Evolutionary conservation across 2,113 vertebrate genomes (phyloP).

Genomic region (Leiothrix lutea): DNA sequence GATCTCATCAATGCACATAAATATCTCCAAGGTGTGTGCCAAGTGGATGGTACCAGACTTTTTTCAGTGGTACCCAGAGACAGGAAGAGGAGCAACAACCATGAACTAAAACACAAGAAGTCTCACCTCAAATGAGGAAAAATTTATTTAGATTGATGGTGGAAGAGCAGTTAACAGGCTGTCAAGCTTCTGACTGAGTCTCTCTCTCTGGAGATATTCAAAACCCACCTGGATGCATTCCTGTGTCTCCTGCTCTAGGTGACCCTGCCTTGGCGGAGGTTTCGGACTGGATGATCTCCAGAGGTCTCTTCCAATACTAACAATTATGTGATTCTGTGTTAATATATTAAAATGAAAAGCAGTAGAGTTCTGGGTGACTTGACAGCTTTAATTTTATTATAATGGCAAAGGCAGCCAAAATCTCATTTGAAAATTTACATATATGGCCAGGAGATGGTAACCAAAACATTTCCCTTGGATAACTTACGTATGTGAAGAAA

Average conservation of each 20-base stretch:
- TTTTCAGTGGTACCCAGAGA: accelerated
- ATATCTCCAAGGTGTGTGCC: not conserved
- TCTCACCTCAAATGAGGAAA: not conserved
- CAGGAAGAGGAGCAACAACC: not conserved
- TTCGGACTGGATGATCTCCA: not conserved
- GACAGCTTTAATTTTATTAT: not conserved
- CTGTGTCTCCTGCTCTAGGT: not conserved
- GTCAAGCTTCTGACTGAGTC: not conserved
- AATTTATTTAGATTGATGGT: not conserved
- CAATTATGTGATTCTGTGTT: not conserved
- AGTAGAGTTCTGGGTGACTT: not conserved
- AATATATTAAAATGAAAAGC: not conserved
- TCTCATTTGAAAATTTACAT: not conserved
- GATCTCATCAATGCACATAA: not conserved
- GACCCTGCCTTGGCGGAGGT: not conserved
- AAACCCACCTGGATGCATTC: not conserved
- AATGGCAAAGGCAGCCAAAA: not conserved
- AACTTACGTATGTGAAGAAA: not conserved
- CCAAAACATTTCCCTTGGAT: not conserved
- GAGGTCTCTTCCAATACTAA: not conserved
- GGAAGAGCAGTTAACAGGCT: not conserved
- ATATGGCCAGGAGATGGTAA: not conserved
- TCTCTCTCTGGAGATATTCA: not conserved
- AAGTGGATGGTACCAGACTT: not conserved
- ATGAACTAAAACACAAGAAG: not conserved